Evolutionary conservation across 1,140 invertebrate genomes (phyloP), one percentile per base, ranked within the genome.

Genomic region (Orchestia grillus): DNA sequence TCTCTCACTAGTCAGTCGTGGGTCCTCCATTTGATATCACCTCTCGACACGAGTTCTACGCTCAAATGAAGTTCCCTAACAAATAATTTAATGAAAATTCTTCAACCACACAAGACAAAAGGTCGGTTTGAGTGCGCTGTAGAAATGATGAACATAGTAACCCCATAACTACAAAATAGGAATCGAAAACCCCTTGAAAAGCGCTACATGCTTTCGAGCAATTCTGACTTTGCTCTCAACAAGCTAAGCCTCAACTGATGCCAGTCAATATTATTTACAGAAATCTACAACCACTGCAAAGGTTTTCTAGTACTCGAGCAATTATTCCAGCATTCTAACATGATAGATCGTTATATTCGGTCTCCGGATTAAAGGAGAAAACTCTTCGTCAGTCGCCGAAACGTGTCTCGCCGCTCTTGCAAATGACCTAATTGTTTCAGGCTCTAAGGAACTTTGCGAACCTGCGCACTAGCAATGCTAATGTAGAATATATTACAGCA

Each of bases 221-320:
- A 45, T n/a, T 94, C 92, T 40, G 92, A 94, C 44, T n/a, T 94
- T 11, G 44, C 43, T 94, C 36, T 11, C 40, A 94, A 94, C 92
- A 94, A 94, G 92, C 44, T 94, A 94, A 94, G 92, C 40, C 92
- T 16, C 19, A 94, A 45, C 40, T 94, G 92, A 94, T 47, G 92
- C 92, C 92, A 94, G 43, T 94, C 92, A 47, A 47, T 44, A 94
- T 94, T 94, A 94, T 94, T 94, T 94, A 94, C 92, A 94, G 43
- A 94, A 94, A 94, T 94, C 92, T 94, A 94, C 92, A 94, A 94
- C 43, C 92, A 94, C 92, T 45, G 43, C 92, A 42, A 90, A 90
- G 41, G 88, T 90, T 44, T 90, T 11, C 88, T 90, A 90, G 47
- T 53, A 53, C 47, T 53, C 47, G 19, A 53, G 43, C 88, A 42